Evolutionary conservation across 2,888 invertebrate genomes (phyloP), one percentile per base, ranked within the genome.

Genomic region (Falcaria lacertinaria): DNA sequence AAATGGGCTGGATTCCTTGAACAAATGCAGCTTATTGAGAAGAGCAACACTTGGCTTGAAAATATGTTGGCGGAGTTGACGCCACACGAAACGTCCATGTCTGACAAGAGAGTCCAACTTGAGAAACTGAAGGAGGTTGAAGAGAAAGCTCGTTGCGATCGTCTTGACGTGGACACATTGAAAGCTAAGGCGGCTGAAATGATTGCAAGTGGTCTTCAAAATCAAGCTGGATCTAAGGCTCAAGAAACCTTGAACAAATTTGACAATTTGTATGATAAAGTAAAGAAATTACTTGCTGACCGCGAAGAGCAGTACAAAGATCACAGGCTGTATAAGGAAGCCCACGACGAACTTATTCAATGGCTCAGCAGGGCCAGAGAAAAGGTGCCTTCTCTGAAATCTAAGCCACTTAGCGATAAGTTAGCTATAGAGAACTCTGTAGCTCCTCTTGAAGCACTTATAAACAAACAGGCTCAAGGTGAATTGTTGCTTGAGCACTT

Each of bases 1-100:
- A 95, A 96, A 83, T 97, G 97, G 97, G 94, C 97, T 45, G 96
- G 96, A 37, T 94, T 97, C 68, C 83, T 97, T 39, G 96, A 97
- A 74, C 96, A 97, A 75, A 95, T 97, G 47, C 95, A 96, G 68
- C 92, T 94, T 38, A 91, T 97, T 15, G 94, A 94, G 57, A 96
- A 96, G 74, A 95, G 94, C 25, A 94, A 96, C 17, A 93, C 92
- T 41, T 94, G 94, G 86, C 90, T 97, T 68, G 94, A 96, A 66
- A 89, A 83, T n/a, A 92, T 93, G 57, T 76, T 96, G 2, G 90
- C 91, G 41, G 96, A 97, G 65, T 86, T 96, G 16, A 89, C 92
- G 5, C 94, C 94, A 39, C 93, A 91, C 68, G 95, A 96, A 80
- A 91, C 94, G 0, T 95, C 95, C 0, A 93, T 97, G 90, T 91